Percentiles rank a stretch among this genome's conserved stretches.
Conservation (phyloP, 2,113 vertebrate species). For the Vicugna pacos region DNA sequence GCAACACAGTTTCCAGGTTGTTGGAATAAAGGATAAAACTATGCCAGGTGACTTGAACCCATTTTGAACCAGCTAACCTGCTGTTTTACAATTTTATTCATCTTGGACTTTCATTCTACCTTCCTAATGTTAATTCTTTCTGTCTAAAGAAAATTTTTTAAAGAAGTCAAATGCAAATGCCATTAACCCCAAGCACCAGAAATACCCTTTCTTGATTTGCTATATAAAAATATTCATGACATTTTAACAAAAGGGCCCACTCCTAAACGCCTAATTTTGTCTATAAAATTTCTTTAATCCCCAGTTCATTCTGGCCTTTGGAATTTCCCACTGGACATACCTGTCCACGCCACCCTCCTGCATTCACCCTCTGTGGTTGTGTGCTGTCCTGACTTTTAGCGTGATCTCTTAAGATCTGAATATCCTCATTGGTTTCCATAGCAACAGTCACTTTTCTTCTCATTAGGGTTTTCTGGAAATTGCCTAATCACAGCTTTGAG, state of each 20-base stretch:
- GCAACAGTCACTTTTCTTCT: constrained; percentile 58
- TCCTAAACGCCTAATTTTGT: neutral
- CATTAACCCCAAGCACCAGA: neutral
- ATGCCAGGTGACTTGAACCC: neutral
- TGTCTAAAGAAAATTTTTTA: constrained; percentile 1
- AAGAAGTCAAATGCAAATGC: constrained; percentile 27
- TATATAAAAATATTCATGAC: neutral
- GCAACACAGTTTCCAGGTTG: neutral
- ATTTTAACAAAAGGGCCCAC: neutral
- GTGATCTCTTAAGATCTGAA: constrained; percentile 41
- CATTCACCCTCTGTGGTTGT: neutral
- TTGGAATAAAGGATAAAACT: neutral
- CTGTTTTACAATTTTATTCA: neutral
- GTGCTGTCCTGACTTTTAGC: neutral
- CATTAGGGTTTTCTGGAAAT: neutral
- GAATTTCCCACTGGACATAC: neutral
- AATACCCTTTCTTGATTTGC: neutral
- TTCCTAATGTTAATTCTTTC: neutral
- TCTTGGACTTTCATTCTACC: neutral
- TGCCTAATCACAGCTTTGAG: constrained; percentile 16
- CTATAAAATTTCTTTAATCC: neutral
- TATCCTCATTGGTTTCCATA: constrained; percentile 54
- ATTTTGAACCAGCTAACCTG: neutral
- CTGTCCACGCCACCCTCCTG: rapidly evolving
- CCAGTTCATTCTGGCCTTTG: neutral